A percentile compares a stretch with the other conserved stretches of the same genome.
phyloP scores from a whole-genome alignment of 2,797 vertebrate genomes.

The Enoplosus armatus region DNA sequence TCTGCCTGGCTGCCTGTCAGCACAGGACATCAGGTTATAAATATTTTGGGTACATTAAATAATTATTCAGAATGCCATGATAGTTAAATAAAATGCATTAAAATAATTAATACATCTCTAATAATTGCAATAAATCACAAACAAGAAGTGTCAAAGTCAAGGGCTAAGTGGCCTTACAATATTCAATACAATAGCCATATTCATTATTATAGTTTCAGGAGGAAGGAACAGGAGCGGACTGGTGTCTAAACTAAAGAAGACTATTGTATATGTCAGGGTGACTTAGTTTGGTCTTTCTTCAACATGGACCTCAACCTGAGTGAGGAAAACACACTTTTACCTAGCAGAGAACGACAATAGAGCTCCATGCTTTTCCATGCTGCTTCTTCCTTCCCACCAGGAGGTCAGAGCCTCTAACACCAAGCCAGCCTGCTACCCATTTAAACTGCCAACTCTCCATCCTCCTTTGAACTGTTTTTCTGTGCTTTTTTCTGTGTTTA shows the following conservation, averaged over 20 bases:
- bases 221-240: neutral
- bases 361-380: slow-evolving; percentile 1
- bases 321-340: too few species aligned
- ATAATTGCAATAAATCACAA: neutral
- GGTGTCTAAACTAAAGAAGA: neutral
- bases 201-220: neutral
- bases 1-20: slow-evolving; percentile 81
- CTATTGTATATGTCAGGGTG: neutral
- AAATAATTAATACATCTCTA: neutral
- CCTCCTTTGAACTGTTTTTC: too few species aligned
- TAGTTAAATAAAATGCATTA: neutral
- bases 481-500: too few species aligned
- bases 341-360: neutral
- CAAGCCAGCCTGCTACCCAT: neutral
- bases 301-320: too few species aligned
- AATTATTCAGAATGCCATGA: neutral
- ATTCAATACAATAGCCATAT: neutral
- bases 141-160: neutral
- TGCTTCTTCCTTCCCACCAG: slow-evolving; percentile 2
- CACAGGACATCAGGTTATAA: slow-evolving; percentile 10
- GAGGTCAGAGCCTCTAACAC: slow-evolving; percentile 15
- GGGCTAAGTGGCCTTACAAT: neutral
- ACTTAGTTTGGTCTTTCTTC: neutral
- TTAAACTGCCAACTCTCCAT: slow-evolving; percentile 7
- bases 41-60: neutral